Conservation (phyloP, 2,888 invertebrate genomes). For the Orthosia gracilis region DNA sequence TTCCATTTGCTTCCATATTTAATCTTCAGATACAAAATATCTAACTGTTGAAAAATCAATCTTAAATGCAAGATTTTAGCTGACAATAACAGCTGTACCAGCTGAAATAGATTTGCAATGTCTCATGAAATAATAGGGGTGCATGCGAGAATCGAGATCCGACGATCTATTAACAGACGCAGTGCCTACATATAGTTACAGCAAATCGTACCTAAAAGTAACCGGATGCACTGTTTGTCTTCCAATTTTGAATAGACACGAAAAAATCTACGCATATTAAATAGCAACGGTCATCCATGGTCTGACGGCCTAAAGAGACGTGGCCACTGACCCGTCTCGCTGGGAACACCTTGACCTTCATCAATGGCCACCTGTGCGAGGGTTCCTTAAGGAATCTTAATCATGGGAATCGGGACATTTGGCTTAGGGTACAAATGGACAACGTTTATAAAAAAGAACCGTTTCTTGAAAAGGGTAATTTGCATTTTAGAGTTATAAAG, state of each 20-base stretch:
- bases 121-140: constrained; percentile 6
- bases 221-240: constrained; percentile 29
- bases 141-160: background rate
- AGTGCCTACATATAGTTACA: constrained; percentile 5
- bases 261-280: constrained; percentile 70
- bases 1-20: no score
- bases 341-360: constrained; percentile 90
- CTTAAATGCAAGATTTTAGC: no score
- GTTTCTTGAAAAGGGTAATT: constrained; percentile 41
- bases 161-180: background rate
- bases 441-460: constrained; percentile 44
- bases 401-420: constrained; percentile 84
- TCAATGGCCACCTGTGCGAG: constrained; percentile 86
- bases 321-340: constrained; percentile 83
- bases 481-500: constrained; percentile 41
- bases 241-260: constrained; percentile 29
- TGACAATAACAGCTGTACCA: background rate
- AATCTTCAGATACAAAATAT: no score
- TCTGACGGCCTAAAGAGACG: constrained; percentile 76
- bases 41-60: no score
- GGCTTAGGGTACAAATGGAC: constrained; percentile 69
- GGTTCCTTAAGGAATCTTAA: constrained; percentile 85
- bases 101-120: background rate
- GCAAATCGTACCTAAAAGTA: constrained; percentile 17
- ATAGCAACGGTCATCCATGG: constrained; percentile 85